Evolutionary conservation across 2,797 vertebrate species (phyloP), one percentile per base, ranked within the genome.

Genomic region (Chaetophractus vellerosus): DNA sequence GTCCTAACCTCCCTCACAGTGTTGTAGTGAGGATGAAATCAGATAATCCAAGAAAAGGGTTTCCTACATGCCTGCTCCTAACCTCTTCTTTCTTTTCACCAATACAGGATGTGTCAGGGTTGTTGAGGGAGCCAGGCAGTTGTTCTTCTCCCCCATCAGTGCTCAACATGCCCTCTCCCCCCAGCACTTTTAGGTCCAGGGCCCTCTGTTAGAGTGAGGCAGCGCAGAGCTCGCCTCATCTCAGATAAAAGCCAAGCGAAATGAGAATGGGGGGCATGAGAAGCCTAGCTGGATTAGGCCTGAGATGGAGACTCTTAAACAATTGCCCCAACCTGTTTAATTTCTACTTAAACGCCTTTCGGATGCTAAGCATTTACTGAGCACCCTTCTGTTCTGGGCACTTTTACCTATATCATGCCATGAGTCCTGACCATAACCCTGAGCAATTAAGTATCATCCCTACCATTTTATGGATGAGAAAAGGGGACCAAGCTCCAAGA

Each of bases 381-480:
- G 48, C 11, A 12, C 52, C 76, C 33, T 63, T 38, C 50, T 50
- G 38, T 57, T 52, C 48, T 50, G 68, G 24, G 11, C 12, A 61
- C 72, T 59, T 55, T 83, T 28, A 31, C 14, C 12, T 12, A 0
- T n/a, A 38, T 71, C 45, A 4, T 28, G 45, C 16, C 21, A 6
- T 33, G 3, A 18, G n/a, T 45, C 26, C 68, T 24, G 52, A 16
- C 19, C 75, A 50, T 18, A 26, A 1, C 36, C 36, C 38, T 45
- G 19, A 72, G 78, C 59, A 50, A 78, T 68, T 21, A 26, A 38
- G 50, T 31, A 15, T 63, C 57, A 48, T 18, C 16, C 68, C 61
- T 75, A 71, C 55, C 63, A 76, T 76, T 69, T 55, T 33, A 24
- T 68, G 79, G 89, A 41, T 19, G 16, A 48, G 45, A 90, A 92